Evolutionary conservation across 2,888 invertebrate genomes (phyloP), one percentile per base, ranked within the genome.

Genomic region (Clunio marinus): DNA sequence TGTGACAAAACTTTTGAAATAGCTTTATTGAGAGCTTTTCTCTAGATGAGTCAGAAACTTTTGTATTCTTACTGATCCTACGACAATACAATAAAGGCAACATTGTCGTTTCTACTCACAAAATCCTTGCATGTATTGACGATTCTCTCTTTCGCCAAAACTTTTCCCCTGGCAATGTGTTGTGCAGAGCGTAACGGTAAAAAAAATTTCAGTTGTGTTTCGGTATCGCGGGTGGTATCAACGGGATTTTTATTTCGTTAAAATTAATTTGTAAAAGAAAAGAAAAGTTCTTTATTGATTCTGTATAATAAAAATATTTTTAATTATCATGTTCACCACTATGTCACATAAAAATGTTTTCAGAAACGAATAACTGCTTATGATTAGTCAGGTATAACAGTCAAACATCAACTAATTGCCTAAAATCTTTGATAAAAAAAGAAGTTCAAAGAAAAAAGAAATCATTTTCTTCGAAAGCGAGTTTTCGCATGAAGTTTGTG

Each of bases 171-270:
- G 57, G 57, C 27, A 7, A 57, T 57, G 57, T 57, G 57, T 41
- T 24, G 46, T n/a, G 20, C 13, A 57, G 22, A 66, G 55, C 17
- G 55, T 24, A 66, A 46, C 28, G 28, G 45, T 55, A 45, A 32
- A 15, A 66, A 66, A 66, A 22, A 28, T 65, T 66, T 66, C 55
- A 66, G 66, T 66, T 66, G 66, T 66, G 66, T 66, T 66, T 55
- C 28, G 55, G 66, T 66, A 25, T 51, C 46, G 66, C 66, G 66
- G 66, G 55, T 66, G 55, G 66, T 55, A 66, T 66, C 46, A 65
- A 46, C 66, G 28, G 55, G 32, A 66, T 25, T 35, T 66, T 66
- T 66, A 55, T 66, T 66, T 66, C 46, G 66, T 66, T 66, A 66
- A 55, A 62, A 45, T 63, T 63, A 41, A 63, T 63, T 63, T 63